phyloP scores from a whole-genome alignment of 2,888 invertebrate species.

The Cistogaster globosa region DNA sequence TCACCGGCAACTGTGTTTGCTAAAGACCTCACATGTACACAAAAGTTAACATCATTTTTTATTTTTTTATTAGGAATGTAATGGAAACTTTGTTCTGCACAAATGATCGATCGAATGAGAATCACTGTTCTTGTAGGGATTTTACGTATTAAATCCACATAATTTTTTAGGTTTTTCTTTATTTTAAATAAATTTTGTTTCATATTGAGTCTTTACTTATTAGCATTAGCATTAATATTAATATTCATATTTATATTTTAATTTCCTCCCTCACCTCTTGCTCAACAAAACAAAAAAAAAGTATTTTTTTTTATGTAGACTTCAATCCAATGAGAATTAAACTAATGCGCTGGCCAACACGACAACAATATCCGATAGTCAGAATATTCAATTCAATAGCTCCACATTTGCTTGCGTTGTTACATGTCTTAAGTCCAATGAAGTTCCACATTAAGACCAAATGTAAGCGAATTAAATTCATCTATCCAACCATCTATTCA shows the following conservation, averaged over 20 bases:
- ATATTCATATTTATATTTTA: constrained; percentile 15
- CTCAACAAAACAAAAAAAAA: neutral
- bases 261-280: neutral
- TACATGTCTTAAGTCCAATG: constrained; percentile 62
- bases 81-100: too few species aligned
- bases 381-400: neutral
- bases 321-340: constrained; percentile 24
- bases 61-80: too few species aligned
- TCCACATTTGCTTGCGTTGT: constrained; percentile 21
- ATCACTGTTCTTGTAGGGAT: too few species aligned
- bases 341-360: constrained; percentile 38
- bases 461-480: constrained; percentile 67
- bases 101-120: too few species aligned
- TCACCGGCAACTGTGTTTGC: too few species aligned
- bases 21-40: too few species aligned
- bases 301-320: neutral
- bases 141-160: neutral
- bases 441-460: constrained; percentile 53
- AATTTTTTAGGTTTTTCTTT: neutral
- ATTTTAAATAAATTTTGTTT: constrained; percentile 7
- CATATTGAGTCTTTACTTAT: neutral
- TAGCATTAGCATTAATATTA: too few species aligned
- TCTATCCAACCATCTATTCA: constrained; percentile 65
- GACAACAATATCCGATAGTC: constrained; percentile 11
- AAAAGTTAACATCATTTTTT: too few species aligned